Evolutionary conservation across 2,888 invertebrate genomes (phyloP), one percentile per base, ranked within the genome.

Genomic region (Cerceris ruficornis): DNA sequence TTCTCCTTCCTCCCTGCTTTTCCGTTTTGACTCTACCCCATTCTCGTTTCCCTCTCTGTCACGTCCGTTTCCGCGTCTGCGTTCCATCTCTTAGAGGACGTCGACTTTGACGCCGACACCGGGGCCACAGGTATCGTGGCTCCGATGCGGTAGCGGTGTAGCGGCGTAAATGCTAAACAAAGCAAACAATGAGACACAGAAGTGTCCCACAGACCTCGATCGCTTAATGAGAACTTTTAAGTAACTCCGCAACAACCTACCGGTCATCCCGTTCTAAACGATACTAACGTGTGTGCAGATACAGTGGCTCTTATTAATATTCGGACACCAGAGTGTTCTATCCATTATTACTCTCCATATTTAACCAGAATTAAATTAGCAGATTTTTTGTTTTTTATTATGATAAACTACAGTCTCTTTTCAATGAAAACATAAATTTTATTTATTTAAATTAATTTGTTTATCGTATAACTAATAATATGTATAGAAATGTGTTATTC

Each of bases 201-300:
- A 88, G 88, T 89, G 90, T 87, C 88, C 89, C 86, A 89, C 86
- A 89, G 87, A 89, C 90, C 89, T 87, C 90, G 89, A 90, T 90
- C 89, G 88, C 88, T 88, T 90, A 90, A 91, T 90, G 90, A 90
- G 90, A 91, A 88, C 84, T 89, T 90, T 90, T 87, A 88, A 88
- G 87, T 86, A 69, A 68, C 80, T 75, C 80, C 79, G 81, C 80
- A 80, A 28, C 28, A 28, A 85, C 83, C 85, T 84, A 82, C 82
- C 75, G 70, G 68, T 73, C 77, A 67, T 76, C 71, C 81, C 80
- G 81, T 75, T 73, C 65, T 71, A 74, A 74, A 61, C 66, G 62
- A n/a, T 5, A 17, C 59, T 13, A 15, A 54, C 54, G 15, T 8
- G 9, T 6, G 14, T 15, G 14, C 15, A 46, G 1, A 6, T 46